These are phyloP conservation scores for Rhagologus leucostigma DNA, from an alignment of 2,113 vertebrate species.

Conservation along the genomic window DNA sequence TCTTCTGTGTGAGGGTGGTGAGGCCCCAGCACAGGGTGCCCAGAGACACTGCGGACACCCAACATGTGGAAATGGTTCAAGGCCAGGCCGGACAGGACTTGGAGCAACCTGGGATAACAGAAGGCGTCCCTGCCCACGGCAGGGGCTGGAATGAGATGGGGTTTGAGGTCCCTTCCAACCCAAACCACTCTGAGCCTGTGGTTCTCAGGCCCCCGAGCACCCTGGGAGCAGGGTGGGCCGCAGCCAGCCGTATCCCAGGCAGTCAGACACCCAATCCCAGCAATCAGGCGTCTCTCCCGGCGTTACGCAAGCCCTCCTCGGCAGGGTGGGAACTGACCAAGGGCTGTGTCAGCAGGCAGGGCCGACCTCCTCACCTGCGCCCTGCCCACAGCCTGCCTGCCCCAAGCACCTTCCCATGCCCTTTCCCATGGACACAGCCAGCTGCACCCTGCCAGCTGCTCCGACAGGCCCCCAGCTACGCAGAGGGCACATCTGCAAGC, in stretches of 20 bases:
- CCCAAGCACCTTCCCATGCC: background rate
- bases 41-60: background rate
- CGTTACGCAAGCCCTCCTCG: background rate
- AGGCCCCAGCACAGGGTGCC: background rate
- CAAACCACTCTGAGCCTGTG: background rate
- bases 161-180: background rate
- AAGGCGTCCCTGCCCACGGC: background rate
- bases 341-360: background rate
- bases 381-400: background rate
- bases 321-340: background rate
- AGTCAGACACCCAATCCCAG: background rate
- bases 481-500: background rate
- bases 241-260: background rate
- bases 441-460: background rate
- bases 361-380: background rate
- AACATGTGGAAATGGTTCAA: background rate
- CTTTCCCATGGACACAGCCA: background rate
- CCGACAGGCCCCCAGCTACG: fast-evolving
- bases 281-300: fast-evolving
- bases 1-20: background rate
- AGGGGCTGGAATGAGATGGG: background rate
- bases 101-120: background rate
- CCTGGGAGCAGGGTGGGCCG: background rate
- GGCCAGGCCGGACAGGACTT: background rate
- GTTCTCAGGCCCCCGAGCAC: background rate